Percentiles rank a stretch among this genome's conserved stretches.
Conservation (phyloP, 2,888 invertebrate species). For the Megastigmus dorsalis region DNA sequence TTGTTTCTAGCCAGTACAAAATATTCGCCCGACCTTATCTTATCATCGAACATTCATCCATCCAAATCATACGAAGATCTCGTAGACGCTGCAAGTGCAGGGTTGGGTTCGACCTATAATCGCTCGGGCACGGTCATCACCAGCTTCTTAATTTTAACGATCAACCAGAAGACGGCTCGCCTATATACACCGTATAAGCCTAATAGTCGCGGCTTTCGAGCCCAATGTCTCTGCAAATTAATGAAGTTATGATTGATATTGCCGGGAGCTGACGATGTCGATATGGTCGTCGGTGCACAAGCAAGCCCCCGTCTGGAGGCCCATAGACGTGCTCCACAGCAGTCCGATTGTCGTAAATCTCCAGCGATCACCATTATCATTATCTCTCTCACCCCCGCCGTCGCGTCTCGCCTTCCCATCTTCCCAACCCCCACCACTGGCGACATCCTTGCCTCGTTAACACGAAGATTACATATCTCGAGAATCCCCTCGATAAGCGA, state of each 20-base stretch:
- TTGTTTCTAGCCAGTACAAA: no score
- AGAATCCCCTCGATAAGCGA: slow-evolving; percentile 36
- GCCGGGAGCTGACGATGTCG: slow-evolving; percentile 4
- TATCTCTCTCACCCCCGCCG: slow-evolving; percentile 38
- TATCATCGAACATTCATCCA: no score
- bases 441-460: slow-evolving; percentile 51
- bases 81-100: no score
- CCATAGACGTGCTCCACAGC: not conserved
- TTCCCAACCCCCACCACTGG: no score
- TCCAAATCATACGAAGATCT: no score
- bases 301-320: no score
- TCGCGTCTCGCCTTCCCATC: no score
- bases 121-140: no score
- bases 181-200: no score
- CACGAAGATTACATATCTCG: slow-evolving; percentile 48
- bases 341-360: slow-evolving; percentile 47
- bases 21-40: no score
- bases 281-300: not conserved
- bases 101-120: no score
- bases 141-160: slow-evolving; percentile 29
- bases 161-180: not conserved
- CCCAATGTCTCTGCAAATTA: slow-evolving; percentile 30
- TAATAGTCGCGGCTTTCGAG: no score
- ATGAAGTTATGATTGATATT: slow-evolving; percentile 43
- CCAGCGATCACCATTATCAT: slow-evolving; percentile 51